Base-by-base conservation (phyloP, 2,797 vertebrate species). In the Tympanoctomys barrerae region DNA sequence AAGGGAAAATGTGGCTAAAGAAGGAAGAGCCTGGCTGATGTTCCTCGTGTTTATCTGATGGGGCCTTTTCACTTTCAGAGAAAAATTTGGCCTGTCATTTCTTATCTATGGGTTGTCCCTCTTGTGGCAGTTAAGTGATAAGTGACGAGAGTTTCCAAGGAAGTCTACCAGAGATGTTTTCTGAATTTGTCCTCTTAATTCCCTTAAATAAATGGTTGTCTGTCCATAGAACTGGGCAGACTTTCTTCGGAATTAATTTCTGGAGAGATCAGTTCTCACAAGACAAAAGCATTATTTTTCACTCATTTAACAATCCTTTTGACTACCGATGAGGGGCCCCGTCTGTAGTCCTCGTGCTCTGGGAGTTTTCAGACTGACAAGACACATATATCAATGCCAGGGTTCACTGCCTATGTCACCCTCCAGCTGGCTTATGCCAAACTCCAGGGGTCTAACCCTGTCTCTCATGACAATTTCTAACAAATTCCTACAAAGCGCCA, bases 71-170 rank as follows among this genome's bases (percentile, higher is more conserved):
- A 24, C 85, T 77, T 92, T 82, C n/a, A 61, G 11, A 73, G 52
- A 64, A 97, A 86, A 73, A 75, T 71, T 68, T 49, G n/a, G 5
- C 49, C 57, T 89, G 2, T 54, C 71, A 77, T 91, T 91, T 28
- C 36, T 93, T 91, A 70, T 42, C 77, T 61, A 31, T 22, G 5
- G 42, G 54, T 66, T 78, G 42, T 89, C 89, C 57, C 3, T 79
- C 84, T 70, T 22, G 24, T 46, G 49, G 28, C 52, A 91, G 33
- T 36, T 61, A 90, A 86, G n/a, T 31, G 36, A 82, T 46, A 5
- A 16, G 80, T 64, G 84, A 64, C 22, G 36, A 75, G 12, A 39
- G 46, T 70, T 85, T 83, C 87, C 21, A 66, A 87, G 12, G 54
- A 83, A 39, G 31, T 59, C 21, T 18, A 28, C 57, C 2, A 52